Evolutionary conservation across 1,140 invertebrate species (phyloP).

Genomic region (Lepidostoma basale): DNA sequence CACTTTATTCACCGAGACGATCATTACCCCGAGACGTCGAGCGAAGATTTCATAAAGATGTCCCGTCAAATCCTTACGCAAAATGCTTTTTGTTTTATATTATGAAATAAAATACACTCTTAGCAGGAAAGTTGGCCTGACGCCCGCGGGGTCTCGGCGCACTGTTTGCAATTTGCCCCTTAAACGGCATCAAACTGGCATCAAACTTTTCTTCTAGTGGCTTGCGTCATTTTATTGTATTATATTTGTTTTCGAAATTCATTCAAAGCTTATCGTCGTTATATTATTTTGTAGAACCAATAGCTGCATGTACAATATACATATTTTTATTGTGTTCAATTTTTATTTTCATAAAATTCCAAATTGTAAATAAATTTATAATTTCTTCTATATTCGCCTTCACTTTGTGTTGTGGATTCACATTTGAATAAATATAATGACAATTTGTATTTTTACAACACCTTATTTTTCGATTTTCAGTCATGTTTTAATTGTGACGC

Average conservation of each 20-base stretch:
- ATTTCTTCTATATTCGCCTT: too few relatives aligned
- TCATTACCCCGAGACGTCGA: constrained; percentile 28
- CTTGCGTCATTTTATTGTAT: neutral
- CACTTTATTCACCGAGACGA: constrained; percentile 44
- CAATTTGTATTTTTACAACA: too few relatives aligned
- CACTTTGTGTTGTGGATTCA: too few relatives aligned
- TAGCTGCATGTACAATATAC: neutral
- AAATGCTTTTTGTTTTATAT: constrained; percentile 28
- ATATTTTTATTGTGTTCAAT: neutral
- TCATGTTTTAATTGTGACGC: too few relatives aligned
- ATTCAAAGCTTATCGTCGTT: neutral
- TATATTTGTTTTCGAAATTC: neutral
- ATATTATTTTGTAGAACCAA: neutral
- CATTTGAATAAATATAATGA: too few relatives aligned
- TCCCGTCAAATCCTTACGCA: neutral
- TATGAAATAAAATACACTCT: neutral
- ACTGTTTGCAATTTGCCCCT: constrained; percentile 21
- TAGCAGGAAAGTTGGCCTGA: constrained; percentile 4
- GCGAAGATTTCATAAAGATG: constrained; percentile 13
- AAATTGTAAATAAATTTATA: too few relatives aligned
- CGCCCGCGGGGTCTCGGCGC: neutral
- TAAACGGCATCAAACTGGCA: constrained; percentile 6
- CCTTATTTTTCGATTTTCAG: too few relatives aligned
- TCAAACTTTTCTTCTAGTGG: neutral
- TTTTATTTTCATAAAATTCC: too few relatives aligned